Evolutionary conservation across 1,140 invertebrate genomes (phyloP).

Genomic region (Hylaeus volcanicus): DNA sequence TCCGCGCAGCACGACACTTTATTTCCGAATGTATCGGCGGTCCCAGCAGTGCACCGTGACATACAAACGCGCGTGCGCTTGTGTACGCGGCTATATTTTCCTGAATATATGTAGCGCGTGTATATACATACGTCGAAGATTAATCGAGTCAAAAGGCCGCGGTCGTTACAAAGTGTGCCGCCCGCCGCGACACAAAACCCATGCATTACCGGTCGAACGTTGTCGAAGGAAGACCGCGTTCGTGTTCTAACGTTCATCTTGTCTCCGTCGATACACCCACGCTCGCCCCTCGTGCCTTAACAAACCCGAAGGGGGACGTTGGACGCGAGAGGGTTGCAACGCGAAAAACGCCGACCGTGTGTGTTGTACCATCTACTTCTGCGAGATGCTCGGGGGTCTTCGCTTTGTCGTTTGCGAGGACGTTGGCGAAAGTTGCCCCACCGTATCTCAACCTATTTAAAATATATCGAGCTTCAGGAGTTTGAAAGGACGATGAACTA

Average conservation of each 20-base stretch:
- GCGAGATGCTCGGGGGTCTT: neutral
- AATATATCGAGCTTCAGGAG: no score
- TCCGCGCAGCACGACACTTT: slow-evolving; percentile 76
- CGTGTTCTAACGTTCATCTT: slow-evolving; percentile 76
- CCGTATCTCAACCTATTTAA: no score
- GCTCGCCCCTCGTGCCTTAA: slow-evolving; percentile 53
- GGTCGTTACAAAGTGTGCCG: slow-evolving; percentile 81
- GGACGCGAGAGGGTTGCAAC: neutral
- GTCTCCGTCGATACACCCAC: slow-evolving; percentile 75
- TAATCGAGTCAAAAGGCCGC: slow-evolving; percentile 80
- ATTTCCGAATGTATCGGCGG: slow-evolving; percentile 75
- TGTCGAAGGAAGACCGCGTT: slow-evolving; percentile 69
- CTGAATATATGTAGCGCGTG: slow-evolving; percentile 55
- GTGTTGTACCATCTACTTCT: no score
- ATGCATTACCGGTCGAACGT: slow-evolving; percentile 74
- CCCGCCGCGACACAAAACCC: slow-evolving; percentile 79
- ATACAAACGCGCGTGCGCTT: slow-evolving; percentile 5
- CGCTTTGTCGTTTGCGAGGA: neutral
- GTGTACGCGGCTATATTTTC: slow-evolving; percentile 36
- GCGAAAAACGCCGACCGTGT: neutral
- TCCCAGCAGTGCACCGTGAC: slow-evolving; percentile 68
- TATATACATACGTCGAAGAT: slow-evolving; percentile 78
- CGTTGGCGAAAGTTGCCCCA: no score
- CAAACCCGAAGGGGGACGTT: slow-evolving; percentile 10
- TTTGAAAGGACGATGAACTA: no score